phyloP scores from a whole-genome alignment of 2,113 vertebrate species.

The Onychostoma macrolepis region DNA sequence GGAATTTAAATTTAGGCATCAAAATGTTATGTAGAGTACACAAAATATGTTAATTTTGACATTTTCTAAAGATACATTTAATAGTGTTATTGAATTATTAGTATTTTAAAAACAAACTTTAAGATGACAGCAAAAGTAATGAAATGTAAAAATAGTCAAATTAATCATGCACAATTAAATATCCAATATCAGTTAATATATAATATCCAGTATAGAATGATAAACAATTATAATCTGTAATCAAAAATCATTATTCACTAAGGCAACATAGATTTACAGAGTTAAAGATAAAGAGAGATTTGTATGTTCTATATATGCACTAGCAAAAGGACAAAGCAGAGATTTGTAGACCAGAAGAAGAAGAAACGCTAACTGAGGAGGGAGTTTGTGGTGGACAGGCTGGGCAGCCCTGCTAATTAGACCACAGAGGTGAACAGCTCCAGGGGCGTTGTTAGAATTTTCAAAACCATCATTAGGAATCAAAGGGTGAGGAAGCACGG shows the following conservation, averaged over 20 bases:
- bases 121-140: neutral
- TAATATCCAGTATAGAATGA: neutral
- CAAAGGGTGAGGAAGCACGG: slow-evolving; percentile 49
- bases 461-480: slow-evolving; percentile 52
- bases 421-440: slow-evolving; percentile 39
- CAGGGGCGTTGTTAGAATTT: slow-evolving; percentile 38
- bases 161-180: neutral
- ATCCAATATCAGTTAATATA: neutral
- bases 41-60: no score
- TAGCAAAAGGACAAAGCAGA: neutral
- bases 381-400: slow-evolving; percentile 20
- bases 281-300: neutral
- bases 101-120: neutral
- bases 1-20: no score
- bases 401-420: slow-evolving; percentile 47
- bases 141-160: neutral
- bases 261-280: neutral
- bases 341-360: neutral
- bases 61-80: no score
- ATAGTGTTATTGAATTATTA: no score
- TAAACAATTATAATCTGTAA: neutral
- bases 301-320: neutral
- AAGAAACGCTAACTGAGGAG: neutral
- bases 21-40: no score
- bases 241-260: neutral